phyloP scores from a whole-genome alignment of 2,113 vertebrate genomes.

The Bufo gargarizans region DNA sequence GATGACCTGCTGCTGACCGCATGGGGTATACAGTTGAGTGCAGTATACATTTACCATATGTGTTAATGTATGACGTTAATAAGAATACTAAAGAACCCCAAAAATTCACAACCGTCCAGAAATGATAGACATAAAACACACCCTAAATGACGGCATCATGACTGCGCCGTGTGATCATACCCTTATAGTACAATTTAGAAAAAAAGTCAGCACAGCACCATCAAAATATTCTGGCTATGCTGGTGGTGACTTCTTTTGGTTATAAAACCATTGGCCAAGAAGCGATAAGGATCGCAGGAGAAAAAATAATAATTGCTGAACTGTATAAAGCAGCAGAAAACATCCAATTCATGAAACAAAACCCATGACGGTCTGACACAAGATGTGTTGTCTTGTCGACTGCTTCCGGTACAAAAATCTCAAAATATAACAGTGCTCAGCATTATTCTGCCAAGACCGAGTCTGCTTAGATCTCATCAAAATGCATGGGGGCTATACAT shows the following conservation, averaged over 20 bases:
- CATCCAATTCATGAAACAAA: slow-evolving; percentile 5
- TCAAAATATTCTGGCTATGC: slow-evolving; percentile 73
- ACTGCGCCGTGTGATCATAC: no score
- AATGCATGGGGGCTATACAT: background rate
- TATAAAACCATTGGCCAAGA: slow-evolving; percentile 61
- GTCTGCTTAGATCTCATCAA: background rate
- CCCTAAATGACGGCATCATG: no score
- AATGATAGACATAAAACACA: no score
- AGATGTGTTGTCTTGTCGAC: background rate
- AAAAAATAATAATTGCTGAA: background rate
- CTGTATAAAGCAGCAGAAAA: background rate
- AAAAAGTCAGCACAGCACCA: slow-evolving; percentile 73
- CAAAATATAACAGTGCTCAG: background rate
- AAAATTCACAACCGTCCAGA: no score
- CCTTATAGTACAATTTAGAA: slow-evolving; percentile 80
- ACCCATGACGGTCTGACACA: background rate
- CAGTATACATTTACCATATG: no score
- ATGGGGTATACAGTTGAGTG: no score
- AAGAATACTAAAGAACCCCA: no score
- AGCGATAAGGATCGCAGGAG: background rate
- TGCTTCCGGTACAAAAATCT: background rate
- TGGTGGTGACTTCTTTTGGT: slow-evolving; percentile 80
- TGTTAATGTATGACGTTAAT: no score
- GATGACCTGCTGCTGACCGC: no score
- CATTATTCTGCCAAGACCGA: background rate